Evolutionary conservation across 1,140 invertebrate genomes (phyloP).

Genomic region (Heliothis virescens): DNA sequence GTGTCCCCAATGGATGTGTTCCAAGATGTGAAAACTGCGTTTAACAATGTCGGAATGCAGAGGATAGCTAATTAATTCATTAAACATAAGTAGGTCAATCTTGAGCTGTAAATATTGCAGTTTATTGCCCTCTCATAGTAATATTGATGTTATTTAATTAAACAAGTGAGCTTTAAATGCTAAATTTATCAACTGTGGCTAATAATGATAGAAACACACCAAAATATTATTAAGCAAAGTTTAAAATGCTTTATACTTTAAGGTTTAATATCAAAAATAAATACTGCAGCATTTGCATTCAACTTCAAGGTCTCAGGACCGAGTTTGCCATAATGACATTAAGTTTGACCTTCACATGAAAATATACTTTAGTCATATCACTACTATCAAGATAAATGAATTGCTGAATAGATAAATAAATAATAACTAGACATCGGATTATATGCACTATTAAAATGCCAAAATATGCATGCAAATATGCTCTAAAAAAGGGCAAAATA

Average conservation of each 20-base stretch:
- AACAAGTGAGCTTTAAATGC: slow-evolving; percentile 43
- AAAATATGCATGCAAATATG: too few species aligned
- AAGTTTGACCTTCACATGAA: background rate
- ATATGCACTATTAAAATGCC: too few species aligned
- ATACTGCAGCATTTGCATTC: background rate
- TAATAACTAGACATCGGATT: too few species aligned
- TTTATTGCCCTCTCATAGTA: slow-evolving; percentile 49
- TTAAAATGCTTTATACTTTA: background rate
- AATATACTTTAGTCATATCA: background rate
- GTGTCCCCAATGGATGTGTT: slow-evolving; percentile 91
- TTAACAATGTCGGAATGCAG: slow-evolving; percentile 60
- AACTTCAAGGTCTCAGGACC: too few species aligned
- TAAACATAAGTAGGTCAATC: slow-evolving; percentile 57
- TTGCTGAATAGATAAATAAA: too few species aligned
- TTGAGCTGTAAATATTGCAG: slow-evolving; percentile 26
- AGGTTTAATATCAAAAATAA: background rate
- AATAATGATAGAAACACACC: background rate
- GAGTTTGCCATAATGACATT: background rate
- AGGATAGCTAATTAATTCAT: slow-evolving; percentile 64
- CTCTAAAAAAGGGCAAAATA: too few species aligned
- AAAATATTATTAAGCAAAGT: background rate
- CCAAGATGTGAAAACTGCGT: slow-evolving; percentile 84
- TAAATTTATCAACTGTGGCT: slow-evolving; percentile 1
- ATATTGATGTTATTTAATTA: slow-evolving; percentile 47
- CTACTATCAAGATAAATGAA: too few species aligned